Percentiles rank a stretch among this genome's conserved stretches.
phyloP scores from a whole-genome alignment of 2,797 vertebrate genomes.

The Melopsittacus undulatus region DNA sequence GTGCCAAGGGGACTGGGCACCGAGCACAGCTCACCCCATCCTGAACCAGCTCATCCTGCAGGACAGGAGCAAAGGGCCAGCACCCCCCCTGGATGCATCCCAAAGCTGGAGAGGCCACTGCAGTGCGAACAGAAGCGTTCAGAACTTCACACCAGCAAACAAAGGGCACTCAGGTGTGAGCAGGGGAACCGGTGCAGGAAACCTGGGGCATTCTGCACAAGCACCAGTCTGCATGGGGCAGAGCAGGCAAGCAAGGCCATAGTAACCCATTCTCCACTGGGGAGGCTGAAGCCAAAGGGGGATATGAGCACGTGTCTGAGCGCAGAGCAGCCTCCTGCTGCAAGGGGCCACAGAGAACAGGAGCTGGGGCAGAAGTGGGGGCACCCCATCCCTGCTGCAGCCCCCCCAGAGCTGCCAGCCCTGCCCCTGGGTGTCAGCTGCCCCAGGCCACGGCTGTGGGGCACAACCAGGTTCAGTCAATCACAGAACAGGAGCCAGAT shows the following conservation, averaged over 20 bases:
- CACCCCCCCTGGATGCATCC: accelerated
- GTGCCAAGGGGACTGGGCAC: not conserved
- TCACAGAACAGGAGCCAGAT: not conserved
- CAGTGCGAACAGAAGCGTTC: accelerated
- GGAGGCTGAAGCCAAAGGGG: not conserved
- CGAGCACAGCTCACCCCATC: not conserved
- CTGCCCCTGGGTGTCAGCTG: not conserved
- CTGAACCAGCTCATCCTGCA: not conserved
- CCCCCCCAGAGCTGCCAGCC: not conserved
- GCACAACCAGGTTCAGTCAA: not conserved
- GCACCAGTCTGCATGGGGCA: not conserved
- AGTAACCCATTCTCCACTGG: not conserved
- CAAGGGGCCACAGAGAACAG: not conserved
- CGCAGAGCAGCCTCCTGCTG: not conserved
- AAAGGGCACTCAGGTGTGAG: not conserved
- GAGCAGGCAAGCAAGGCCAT: not conserved
- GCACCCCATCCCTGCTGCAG: not conserved
- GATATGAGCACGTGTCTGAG: not conserved
- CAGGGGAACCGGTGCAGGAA: not conserved
- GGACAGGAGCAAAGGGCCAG: not conserved
- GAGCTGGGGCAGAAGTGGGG: not conserved
- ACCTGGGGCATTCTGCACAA: no score
- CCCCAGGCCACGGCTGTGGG: not conserved
- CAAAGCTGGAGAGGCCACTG: not conserved
- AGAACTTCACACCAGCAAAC: not conserved